Evolutionary conservation across 37 sponge, comb jelly and placozoan genomes (phyloP).

Genomic region (Eunapius fragilis): DNA sequence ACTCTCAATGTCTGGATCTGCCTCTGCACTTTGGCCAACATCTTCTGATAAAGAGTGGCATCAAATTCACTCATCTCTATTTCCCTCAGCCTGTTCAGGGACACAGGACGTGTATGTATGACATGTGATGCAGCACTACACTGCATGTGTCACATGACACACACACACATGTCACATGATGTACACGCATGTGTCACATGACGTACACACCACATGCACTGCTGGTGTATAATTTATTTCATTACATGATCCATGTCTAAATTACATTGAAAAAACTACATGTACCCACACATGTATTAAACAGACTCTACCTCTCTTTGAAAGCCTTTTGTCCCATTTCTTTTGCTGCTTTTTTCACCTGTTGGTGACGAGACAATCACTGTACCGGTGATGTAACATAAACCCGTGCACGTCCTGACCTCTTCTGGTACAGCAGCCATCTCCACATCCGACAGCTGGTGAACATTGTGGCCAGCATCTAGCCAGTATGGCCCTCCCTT

Average conservation of each 20-base stretch:
- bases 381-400: background rate
- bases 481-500: conserved; percentile 94
- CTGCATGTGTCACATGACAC: no score
- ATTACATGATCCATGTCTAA: no score
- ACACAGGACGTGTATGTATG: background rate
- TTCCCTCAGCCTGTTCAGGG: conserved; percentile 70
- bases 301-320: conserved; percentile 76
- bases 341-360: conserved; percentile 86
- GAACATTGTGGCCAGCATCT: conserved; percentile 91
- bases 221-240: no score
- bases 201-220: no score
- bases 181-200: no score
- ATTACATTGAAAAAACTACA: no score
- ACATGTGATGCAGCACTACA: no score
- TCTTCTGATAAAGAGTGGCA: conserved; percentile 69
- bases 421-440: conserved; percentile 87
- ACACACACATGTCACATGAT: no score
- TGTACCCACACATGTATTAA: no score
- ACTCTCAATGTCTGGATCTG: conserved; percentile 71
- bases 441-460: conserved; percentile 88
- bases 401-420: conserved; percentile 52
- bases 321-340: conserved; percentile 86
- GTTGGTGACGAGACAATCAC: background rate
- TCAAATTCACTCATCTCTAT: conserved; percentile 92
- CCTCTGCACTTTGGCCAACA: conserved; percentile 48